A percentile compares a stretch with the other conserved stretches of the same genome.
Conservation (phyloP, 1,140 invertebrate genomes). For the Zaprionus davidi region DNA sequence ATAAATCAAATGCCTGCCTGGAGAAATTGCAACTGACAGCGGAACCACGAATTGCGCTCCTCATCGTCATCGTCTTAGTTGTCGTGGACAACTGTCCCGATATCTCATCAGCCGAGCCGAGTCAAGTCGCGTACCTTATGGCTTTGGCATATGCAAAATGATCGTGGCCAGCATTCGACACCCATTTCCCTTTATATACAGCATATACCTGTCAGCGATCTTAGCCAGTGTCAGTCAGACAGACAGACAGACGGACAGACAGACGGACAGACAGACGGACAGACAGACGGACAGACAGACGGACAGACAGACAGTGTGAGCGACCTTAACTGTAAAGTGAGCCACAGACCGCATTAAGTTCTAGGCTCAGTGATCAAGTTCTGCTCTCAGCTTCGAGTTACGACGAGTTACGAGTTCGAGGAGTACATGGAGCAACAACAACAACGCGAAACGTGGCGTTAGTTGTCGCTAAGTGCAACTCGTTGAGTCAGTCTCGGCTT, state of each 20-base stretch:
- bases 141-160: slow-evolving; percentile 72
- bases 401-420: slow-evolving; percentile 14
- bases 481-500: slow-evolving; percentile 35
- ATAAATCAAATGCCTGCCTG: slow-evolving; percentile 70
- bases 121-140: slow-evolving; percentile 31
- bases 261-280: slow-evolving; percentile 18
- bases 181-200: slow-evolving; percentile 38
- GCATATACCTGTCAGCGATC: slow-evolving; percentile 67
- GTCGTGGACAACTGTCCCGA: slow-evolving; percentile 70
- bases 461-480: slow-evolving; percentile 77
- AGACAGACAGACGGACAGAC: slow-evolving; percentile 20
- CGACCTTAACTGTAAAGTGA: slow-evolving; percentile 79
- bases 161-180: slow-evolving; percentile 75
- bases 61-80: slow-evolving; percentile 7
- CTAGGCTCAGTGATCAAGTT: slow-evolving; percentile 36
- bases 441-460: slow-evolving; percentile 68
- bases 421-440: slow-evolving; percentile 41
- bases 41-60: slow-evolving; percentile 53
- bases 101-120: slow-evolving; percentile 35
- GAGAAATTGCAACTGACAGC: slow-evolving; percentile 73
- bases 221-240: slow-evolving; percentile 25
- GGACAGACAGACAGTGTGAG: slow-evolving; percentile 40
- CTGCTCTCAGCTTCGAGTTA: slow-evolving; percentile 60
- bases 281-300: no score
- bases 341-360: slow-evolving; percentile 61